Evolutionary conservation across 2,888 invertebrate genomes (phyloP).

Genomic region (Drosophila austrosaltans): DNA sequence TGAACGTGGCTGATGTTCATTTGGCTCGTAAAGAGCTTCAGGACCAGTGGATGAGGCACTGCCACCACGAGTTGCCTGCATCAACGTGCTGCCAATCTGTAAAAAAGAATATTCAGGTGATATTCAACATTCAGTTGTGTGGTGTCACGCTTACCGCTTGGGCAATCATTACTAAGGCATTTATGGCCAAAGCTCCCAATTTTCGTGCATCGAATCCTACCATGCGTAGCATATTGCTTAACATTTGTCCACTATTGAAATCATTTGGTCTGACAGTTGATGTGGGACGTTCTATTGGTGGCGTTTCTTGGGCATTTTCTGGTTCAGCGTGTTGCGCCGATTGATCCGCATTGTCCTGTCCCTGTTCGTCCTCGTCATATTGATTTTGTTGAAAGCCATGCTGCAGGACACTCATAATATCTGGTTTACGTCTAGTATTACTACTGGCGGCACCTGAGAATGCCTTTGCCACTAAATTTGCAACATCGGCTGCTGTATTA

Average conservation of each 20-base stretch:
- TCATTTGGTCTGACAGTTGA: slow-evolving; percentile 31
- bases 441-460: slow-evolving; percentile 77
- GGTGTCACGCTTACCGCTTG: slow-evolving; percentile 87
- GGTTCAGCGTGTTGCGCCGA: slow-evolving; percentile 47
- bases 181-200: slow-evolving; percentile 91
- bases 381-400: slow-evolving; percentile 51
- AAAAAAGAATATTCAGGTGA: neutral
- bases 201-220: slow-evolving; percentile 91
- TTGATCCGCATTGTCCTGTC: slow-evolving; percentile 35
- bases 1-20: slow-evolving; percentile 70
- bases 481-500: slow-evolving; percentile 86
- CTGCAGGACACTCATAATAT: slow-evolving; percentile 68
- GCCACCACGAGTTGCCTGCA: slow-evolving; percentile 59
- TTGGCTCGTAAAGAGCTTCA: slow-evolving; percentile 65
- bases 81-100: slow-evolving; percentile 78
- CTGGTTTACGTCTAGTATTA: slow-evolving; percentile 45
- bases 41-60: slow-evolving; percentile 50
- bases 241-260: slow-evolving; percentile 63
- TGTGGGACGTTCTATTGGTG: slow-evolving; percentile 42
- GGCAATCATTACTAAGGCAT: slow-evolving; percentile 92
- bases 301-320: slow-evolving; percentile 64
- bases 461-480: slow-evolving; percentile 86
- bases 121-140: neutral
- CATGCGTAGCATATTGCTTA: slow-evolving; percentile 86
- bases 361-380: slow-evolving; percentile 31